Base-by-base conservation (phyloP, 2,113 vertebrate species). In the Gymnorhina tibicen region DNA sequence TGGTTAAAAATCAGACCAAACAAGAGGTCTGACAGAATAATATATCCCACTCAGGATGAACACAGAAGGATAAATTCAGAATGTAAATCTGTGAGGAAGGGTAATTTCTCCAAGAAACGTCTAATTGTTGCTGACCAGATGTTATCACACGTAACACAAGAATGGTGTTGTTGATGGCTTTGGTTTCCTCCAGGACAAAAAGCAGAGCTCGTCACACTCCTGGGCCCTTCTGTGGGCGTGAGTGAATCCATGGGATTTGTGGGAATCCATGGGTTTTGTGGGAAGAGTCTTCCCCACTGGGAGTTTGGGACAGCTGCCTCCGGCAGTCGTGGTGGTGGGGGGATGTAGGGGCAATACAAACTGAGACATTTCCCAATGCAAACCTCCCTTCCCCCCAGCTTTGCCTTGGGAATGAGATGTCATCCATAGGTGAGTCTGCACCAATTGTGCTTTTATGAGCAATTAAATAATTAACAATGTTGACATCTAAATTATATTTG, bases 401-500 rank as follows among this genome's bases (percentile, higher is more conserved):
- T 72, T 72, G 68, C 72, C 62, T 89, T 1, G 2, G n/a, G n/a
- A 91, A 76, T 33, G 79, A 85, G 73, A 81, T 78, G 76, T 52
- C 87, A 81, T 64, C 52, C 91, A 47, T 21, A 72, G 53, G 75
- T 10, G 49, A 75, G 37, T 35, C 73, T 85, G 85, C 89, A 94
- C n/a, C 91, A 75, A 72, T 92, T 87, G 87, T 87, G 69, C 84
- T 95, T 89, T 94, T 67, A 81, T 72, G 73, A 87, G 83, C 84
- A 95, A 95, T 96, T 95, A 89, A 97, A 97, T 97, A 97, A 97
- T 97, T 96, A 96, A 96, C 94, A 83, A 87, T 69, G 87, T 82
- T 97, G 96, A 87, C 91, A 89, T 96, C 91, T 94, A 76, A 92
- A 96, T 97, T 94, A 50, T 82, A 78, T 93, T 89, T 95, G 58